phyloP scores from a whole-genome alignment of 1,140 invertebrate species.

The Odontomachus brunneus region DNA sequence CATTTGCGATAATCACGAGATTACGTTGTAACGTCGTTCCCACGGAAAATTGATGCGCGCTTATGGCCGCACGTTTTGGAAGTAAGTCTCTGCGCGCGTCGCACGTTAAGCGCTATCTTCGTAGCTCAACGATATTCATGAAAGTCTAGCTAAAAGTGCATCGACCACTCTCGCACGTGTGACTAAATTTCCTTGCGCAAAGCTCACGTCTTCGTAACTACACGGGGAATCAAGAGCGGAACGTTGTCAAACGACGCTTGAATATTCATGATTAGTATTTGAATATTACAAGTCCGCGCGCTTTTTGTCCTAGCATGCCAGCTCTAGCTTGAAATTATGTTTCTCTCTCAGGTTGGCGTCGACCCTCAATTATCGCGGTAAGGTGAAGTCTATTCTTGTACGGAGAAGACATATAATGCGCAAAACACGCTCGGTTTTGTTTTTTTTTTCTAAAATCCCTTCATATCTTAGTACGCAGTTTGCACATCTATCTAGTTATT shows the following conservation, averaged over 20 bases:
- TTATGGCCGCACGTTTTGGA: not conserved
- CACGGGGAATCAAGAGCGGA: not conserved
- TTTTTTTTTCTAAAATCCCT: too few relatives aligned
- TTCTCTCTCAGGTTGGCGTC: not conserved
- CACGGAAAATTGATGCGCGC: not conserved
- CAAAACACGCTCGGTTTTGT: too few relatives aligned
- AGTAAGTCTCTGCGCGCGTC: not conserved
- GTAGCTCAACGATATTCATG: not conserved
- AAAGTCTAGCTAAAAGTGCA: conserved; percentile 2
- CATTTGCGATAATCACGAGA: conserved; percentile 31
- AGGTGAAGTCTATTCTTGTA: not conserved
- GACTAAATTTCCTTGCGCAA: not conserved
- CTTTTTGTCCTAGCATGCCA: not conserved
- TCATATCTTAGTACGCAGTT: too few relatives aligned
- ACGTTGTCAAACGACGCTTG: not conserved
- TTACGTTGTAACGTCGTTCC: not conserved
- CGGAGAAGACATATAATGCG: too few relatives aligned
- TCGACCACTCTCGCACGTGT: not conserved
- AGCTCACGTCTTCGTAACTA: not conserved
- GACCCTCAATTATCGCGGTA: not conserved
- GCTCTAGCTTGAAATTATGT: not conserved
- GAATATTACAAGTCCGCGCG: not conserved
- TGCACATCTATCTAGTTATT: too few relatives aligned
- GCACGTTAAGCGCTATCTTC: not conserved
- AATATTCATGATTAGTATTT: conserved; percentile 26